Percentiles rank a stretch among this genome's conserved stretches.
These are phyloP conservation scores for Kuschelorhynchus macadamiae DNA, from an alignment of 2,888 invertebrate genomes.

Conservation along the genomic window DNA sequence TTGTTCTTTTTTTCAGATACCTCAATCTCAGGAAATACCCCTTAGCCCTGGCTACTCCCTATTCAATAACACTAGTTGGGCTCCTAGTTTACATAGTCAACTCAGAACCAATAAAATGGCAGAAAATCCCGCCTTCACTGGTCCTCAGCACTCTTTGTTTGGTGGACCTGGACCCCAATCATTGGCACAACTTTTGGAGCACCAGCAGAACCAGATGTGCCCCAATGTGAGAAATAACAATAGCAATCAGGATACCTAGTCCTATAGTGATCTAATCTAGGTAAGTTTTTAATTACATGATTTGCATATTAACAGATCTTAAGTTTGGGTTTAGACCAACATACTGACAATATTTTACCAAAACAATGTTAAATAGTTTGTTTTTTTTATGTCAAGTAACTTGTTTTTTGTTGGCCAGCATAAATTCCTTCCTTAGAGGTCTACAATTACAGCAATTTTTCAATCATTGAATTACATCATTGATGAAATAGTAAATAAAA, in stretches of 20 bases:
- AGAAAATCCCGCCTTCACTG: constrained; percentile 40
- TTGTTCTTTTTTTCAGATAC: constrained; percentile 13
- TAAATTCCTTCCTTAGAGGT: too few relatives aligned
- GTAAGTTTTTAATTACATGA: background rate
- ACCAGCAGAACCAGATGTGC: constrained; percentile 74
- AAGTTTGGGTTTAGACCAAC: too few relatives aligned
- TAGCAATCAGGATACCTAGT: constrained; percentile 18
- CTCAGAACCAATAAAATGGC: constrained; percentile 55
- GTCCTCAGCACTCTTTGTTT: constrained; percentile 74
- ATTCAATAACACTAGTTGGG: constrained; percentile 67
- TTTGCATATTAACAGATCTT: too few relatives aligned
- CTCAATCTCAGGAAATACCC: constrained; percentile 13
- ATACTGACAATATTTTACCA: too few relatives aligned
- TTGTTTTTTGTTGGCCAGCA: too few relatives aligned
- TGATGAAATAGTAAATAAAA: too few relatives aligned
- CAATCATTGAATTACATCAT: too few relatives aligned
- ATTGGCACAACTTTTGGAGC: constrained; percentile 83
- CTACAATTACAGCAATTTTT: too few relatives aligned
- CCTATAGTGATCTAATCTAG: background rate
- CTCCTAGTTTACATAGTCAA: constrained; percentile 64
- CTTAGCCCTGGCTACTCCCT: constrained; percentile 63
- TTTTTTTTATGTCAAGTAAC: too few relatives aligned
- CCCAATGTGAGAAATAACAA: constrained; percentile 1
- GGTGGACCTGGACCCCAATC: constrained; percentile 85
- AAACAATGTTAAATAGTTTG: too few relatives aligned